Conservation (phyloP, 2,113 vertebrate species). For the Vanacampus margaritifer region DNA sequence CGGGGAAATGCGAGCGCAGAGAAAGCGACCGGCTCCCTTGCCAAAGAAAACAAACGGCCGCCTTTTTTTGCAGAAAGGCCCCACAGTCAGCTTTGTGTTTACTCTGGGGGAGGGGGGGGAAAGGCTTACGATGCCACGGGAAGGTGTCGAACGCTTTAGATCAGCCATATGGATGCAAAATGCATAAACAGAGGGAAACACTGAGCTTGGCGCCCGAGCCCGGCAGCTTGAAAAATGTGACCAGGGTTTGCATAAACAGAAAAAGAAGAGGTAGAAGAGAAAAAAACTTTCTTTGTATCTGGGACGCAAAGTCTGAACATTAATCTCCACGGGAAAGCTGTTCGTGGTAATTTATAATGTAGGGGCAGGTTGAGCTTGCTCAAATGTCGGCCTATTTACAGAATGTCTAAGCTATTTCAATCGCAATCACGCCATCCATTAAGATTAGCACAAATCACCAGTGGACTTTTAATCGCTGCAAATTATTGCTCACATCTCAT, state of each 20-base stretch:
- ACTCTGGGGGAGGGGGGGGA: conserved; percentile 25
- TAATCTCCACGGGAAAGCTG: conserved; percentile 24
- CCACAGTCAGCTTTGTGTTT: conserved; percentile 36
- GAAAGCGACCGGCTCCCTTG: conserved; percentile 16
- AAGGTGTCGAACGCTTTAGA: conserved; percentile 32
- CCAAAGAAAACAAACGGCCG: conserved; percentile 25
- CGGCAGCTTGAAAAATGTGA: conserved; percentile 38
- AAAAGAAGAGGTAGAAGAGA: conserved; percentile 37
- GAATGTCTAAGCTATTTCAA: conserved; percentile 4
- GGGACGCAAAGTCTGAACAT: conserved; percentile 23
- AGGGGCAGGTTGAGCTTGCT: conserved; percentile 12
- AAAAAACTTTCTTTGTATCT: conserved; percentile 34
- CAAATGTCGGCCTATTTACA: conserved; percentile 11
- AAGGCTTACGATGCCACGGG: conserved; percentile 10
- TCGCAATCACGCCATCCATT: not conserved
- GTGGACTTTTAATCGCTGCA: not conserved
- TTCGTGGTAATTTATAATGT: conserved; percentile 17
- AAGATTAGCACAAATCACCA: conserved; percentile 11
- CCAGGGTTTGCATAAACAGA: conserved; percentile 55
- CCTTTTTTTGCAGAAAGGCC: conserved; percentile 1
- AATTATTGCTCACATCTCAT: conserved; percentile 20
- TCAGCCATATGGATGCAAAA: conserved; percentile 29
- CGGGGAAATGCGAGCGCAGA: not conserved
- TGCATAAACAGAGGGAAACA: conserved; percentile 21
- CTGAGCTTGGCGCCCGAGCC: conserved; percentile 39